Evolutionary conservation across 2,797 vertebrate genomes (phyloP).

Genomic region (Ceyx erithaca): DNA sequence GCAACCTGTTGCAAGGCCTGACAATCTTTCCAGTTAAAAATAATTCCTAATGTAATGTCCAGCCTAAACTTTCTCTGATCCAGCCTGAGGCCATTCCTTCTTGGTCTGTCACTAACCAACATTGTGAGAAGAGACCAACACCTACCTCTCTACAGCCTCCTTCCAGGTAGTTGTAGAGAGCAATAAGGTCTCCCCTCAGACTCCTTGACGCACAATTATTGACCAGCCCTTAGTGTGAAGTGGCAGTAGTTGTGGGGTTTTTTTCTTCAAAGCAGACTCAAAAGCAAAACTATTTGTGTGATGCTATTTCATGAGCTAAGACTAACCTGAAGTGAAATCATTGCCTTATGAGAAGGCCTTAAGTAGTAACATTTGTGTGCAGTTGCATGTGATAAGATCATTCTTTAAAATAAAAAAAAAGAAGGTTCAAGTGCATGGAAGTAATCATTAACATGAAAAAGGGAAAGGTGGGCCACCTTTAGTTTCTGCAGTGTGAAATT

Average conservation of each 20-base stretch:
- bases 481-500: slow-evolving; percentile 5
- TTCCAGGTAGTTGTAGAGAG: too few species aligned
- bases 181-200: too few species aligned
- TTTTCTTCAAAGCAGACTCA: neutral
- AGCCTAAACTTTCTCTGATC: too few species aligned
- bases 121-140: too few species aligned
- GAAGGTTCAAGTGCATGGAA: neutral
- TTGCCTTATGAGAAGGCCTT: neutral
- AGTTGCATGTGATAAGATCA: neutral
- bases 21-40: too few species aligned
- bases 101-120: too few species aligned
- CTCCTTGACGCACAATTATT: neutral
- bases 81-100: too few species aligned
- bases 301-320: neutral
- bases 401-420: neutral
- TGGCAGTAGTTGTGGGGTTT: neutral
- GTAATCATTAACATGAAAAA: neutral
- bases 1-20: too few species aligned
- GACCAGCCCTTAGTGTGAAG: neutral
- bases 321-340: neutral
- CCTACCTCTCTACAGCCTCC: too few species aligned
- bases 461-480: neutral
- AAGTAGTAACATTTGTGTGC: neutral
- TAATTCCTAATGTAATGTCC: too few species aligned
- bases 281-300: neutral